These are phyloP conservation scores for Chrysolina oricalcia DNA, from an alignment of 2,888 invertebrate species.

Conservation along the genomic window DNA sequence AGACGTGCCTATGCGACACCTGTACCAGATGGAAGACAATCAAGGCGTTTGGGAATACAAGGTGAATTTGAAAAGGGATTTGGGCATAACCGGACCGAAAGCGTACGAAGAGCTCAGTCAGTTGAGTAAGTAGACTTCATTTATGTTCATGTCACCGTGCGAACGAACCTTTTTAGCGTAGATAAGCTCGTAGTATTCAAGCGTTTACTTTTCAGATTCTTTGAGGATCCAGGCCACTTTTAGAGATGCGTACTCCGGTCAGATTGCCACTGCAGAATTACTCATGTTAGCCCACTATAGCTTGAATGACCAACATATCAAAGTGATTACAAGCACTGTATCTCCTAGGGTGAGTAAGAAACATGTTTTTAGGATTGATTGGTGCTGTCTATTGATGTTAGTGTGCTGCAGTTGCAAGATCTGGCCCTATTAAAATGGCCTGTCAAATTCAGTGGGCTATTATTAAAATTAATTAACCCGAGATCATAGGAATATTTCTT, in stretches of 20 bases:
- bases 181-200: too few relatives aligned
- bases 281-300: conserved; percentile 86
- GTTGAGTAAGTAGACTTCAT: conserved; percentile 56
- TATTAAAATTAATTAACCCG: too few relatives aligned
- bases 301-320: conserved; percentile 86
- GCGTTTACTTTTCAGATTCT: conserved; percentile 42
- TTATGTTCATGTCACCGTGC: neutral
- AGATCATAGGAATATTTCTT: too few relatives aligned
- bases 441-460: too few relatives aligned
- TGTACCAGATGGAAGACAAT: conserved; percentile 79
- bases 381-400: too few relatives aligned
- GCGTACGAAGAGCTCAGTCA: conserved; percentile 65
- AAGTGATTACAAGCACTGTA: conserved; percentile 88
- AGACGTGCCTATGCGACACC: conserved; percentile 76
- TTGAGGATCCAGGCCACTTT: conserved; percentile 78
- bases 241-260: conserved; percentile 78
- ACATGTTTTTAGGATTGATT: too few relatives aligned
- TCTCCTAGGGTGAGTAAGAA: conserved; percentile 78
- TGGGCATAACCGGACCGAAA: conserved; percentile 71
- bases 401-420: too few relatives aligned
- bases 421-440: too few relatives aligned
- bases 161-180: too few relatives aligned
- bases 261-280: conserved; percentile 79
- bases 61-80: conserved; percentile 82
- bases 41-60: conserved; percentile 89